A percentile compares a stretch with the other conserved stretches of the same genome.
Conservation (phyloP, 2,113 vertebrate genomes). For the Australoheros scitulus region DNA sequence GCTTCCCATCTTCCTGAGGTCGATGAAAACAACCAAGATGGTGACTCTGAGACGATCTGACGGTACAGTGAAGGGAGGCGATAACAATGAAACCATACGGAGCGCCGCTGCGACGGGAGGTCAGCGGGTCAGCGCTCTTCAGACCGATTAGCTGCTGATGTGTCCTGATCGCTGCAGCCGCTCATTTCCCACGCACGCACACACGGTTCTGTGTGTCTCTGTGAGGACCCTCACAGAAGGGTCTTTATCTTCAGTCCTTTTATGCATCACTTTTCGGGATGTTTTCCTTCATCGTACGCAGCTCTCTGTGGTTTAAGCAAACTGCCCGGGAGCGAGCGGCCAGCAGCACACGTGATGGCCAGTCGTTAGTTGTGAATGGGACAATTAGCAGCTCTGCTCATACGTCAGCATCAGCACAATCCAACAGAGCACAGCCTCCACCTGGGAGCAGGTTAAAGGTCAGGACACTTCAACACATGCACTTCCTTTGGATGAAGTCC, state of each 20-base stretch:
- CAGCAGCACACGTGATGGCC: background rate
- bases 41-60: background rate
- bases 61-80: background rate
- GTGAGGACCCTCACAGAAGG: background rate
- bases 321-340: background rate
- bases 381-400: background rate
- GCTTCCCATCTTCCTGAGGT: background rate
- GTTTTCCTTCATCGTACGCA: no score
- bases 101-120: background rate
- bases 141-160: conserved; percentile 44
- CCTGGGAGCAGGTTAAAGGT: background rate
- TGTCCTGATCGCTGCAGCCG: conserved; percentile 39
- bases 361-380: rapidly evolving
- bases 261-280: background rate
- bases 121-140: conserved; percentile 19
- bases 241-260: rapidly evolving
- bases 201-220: background rate
- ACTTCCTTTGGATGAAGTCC: background rate
- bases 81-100: conserved; percentile 7
- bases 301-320: background rate
- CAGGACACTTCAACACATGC: background rate
- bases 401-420: no score
- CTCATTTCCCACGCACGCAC: conserved; percentile 24
- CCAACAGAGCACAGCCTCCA: no score
- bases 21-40: background rate